Evolutionary conservation across 2,888 invertebrate genomes (phyloP), one percentile per base, ranked within the genome.

Genomic region (Microdon myrmicae): DNA sequence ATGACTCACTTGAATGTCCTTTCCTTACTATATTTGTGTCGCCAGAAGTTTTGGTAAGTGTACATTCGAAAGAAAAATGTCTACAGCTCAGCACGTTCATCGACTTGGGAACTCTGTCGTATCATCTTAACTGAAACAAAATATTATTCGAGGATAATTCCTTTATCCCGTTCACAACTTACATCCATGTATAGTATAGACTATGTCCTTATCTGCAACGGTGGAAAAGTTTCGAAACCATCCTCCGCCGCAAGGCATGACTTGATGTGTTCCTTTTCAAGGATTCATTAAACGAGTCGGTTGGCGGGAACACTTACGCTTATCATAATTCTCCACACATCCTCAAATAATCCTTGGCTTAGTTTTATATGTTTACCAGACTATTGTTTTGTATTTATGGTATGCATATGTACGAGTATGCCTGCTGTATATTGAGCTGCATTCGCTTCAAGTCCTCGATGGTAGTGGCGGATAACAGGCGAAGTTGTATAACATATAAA

Each of bases 271-370:
- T n/a, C 25, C 32, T 19, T 26, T 51, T 44, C 37, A 25, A 39
- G 32, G 32, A 32, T 39, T 47, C 39, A 55, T 55, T 55, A 55
- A 45, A 45, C 22, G 54, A 34, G 37, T 31, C 38, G 45, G 17
- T 54, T 54, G 20, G 14, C 31, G 29, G 38, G 44, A 53, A 54
- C 29, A 23, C 53, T 45, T 39, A 55, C 47, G 45, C 54, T 55
- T 55, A 55, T 55, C 54, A 55, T 55, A 55, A 55, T 55, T 55
- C 54, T 34, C 45, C 54, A 55, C 45, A 55, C 54, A 45, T 55
- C 45, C 38, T 22, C 38, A 38, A 44, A 38, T 54, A 54, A 54
- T 54, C 54, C 54, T 14, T 39, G 19, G 20, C 2, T 23, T 31
- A n/a, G n/a, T n/a, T n/a, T n/a, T n/a, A n/a, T n/a, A n/a, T n/a